A percentile compares a stretch with the other conserved stretches of the same genome.
Conservation (phyloP, 2,113 vertebrate genomes). For the Rallus limicola region DNA sequence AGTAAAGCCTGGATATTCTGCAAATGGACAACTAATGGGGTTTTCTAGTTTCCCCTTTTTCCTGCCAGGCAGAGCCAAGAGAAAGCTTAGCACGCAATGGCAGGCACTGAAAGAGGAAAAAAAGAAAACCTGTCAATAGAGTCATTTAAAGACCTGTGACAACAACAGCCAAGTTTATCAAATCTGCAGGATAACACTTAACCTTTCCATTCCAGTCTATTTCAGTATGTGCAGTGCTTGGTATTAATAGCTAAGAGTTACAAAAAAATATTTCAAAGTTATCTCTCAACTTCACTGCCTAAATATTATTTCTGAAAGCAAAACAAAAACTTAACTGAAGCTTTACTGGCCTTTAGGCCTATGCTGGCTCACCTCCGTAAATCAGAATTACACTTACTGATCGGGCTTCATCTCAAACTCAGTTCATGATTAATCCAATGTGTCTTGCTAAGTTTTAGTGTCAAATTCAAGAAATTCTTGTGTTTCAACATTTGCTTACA, state of each 20-base stretch:
- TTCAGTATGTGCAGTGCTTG: slow-evolving; percentile 22
- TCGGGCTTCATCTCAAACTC: slow-evolving; percentile 28
- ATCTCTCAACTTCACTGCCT: not conserved
- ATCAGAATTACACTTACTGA: not conserved
- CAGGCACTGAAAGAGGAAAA: slow-evolving; percentile 30
- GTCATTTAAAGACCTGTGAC: slow-evolving; percentile 49
- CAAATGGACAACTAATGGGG: slow-evolving; percentile 70
- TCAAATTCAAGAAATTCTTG: not conserved
- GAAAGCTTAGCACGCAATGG: slow-evolving; percentile 56
- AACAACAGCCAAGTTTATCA: slow-evolving; percentile 65
- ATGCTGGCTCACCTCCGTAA: not conserved
- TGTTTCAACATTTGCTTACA: not conserved
- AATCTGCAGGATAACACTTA: slow-evolving; percentile 65
- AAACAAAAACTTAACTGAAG: not conserved
- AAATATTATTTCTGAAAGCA: slow-evolving; percentile 45
- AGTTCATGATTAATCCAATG: not conserved
- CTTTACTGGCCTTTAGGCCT: not conserved
- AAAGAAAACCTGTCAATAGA: slow-evolving; percentile 25
- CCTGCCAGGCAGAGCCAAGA: slow-evolving; percentile 63
- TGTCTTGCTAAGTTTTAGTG: not conserved
- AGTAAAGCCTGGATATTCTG: slow-evolving; percentile 64
- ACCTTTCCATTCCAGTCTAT: slow-evolving; percentile 60
- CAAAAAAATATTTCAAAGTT: not conserved
- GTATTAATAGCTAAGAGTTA: slow-evolving; percentile 42
- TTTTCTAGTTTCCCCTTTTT: slow-evolving; percentile 73